Conservation (phyloP, 2,797 vertebrate genomes). For the Argya squamiceps region DNA sequence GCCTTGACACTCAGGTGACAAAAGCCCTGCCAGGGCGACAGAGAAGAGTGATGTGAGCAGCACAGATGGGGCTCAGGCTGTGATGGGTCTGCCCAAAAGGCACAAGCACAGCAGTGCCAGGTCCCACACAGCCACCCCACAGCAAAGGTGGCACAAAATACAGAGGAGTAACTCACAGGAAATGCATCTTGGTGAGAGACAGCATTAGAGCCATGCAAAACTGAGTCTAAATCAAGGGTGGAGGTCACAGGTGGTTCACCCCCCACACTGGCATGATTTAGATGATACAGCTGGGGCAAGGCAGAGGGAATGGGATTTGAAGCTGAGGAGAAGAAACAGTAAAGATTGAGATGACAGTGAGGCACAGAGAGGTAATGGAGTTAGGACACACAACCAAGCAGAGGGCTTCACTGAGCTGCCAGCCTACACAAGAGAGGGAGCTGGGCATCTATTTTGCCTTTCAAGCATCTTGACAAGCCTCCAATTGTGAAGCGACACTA, state of each 20-base stretch:
- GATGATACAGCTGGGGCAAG: background rate
- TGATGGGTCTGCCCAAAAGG: background rate
- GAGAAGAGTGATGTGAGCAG: background rate
- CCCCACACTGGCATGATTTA: background rate
- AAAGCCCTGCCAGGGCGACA: background rate
- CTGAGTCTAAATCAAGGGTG: background rate
- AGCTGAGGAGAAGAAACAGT: background rate
- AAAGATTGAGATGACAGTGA: background rate
- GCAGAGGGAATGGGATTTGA: background rate
- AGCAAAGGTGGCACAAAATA: background rate
- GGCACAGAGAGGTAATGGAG: background rate
- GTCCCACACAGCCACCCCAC: background rate
- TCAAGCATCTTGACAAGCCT: background rate
- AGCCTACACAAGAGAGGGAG: background rate
- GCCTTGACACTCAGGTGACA: background rate
- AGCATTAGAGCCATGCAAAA: background rate
- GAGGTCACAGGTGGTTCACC: background rate
- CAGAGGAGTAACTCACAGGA: rapidly evolving
- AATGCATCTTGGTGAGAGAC: background rate
- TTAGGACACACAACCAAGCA: background rate
- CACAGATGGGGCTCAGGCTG: background rate
- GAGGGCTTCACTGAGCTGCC: background rate
- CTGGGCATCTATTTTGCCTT: background rate
- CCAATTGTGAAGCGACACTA: background rate
- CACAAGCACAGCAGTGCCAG: background rate